Conservation (phyloP, 2,797 vertebrate genomes). For the Bradypodion pumilum region DNA sequence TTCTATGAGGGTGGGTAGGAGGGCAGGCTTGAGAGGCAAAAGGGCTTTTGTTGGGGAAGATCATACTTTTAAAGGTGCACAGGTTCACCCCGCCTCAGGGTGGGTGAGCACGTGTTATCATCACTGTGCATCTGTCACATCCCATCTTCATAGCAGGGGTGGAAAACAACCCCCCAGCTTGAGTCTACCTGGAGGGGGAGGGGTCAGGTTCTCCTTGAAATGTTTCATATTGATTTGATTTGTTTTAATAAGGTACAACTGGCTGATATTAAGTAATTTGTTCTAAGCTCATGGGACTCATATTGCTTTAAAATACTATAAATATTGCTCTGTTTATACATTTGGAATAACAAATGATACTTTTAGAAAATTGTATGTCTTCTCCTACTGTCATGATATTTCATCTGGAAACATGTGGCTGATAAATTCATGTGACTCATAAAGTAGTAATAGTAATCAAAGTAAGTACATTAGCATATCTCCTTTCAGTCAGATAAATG, state of each 20-base stretch:
- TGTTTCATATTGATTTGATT: background rate
- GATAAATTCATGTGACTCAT: conserved; percentile 29
- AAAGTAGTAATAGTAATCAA: conserved; percentile 38
- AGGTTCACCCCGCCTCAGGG: too few relatives aligned
- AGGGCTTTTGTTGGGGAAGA: too few relatives aligned
- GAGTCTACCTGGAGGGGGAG: too few relatives aligned
- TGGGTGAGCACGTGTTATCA: too few relatives aligned
- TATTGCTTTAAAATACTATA: background rate
- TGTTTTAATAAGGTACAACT: background rate
- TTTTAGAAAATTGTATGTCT: conserved; percentile 43
- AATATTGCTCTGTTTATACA: background rate
- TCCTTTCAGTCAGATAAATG: background rate
- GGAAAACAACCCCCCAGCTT: too few relatives aligned
- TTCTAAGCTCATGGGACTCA: background rate
- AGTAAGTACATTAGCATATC: conserved; percentile 29
- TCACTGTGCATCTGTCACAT: too few relatives aligned
- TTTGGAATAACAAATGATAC: conserved; percentile 42
- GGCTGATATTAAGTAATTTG: background rate
- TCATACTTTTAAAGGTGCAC: too few relatives aligned
- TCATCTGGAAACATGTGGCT: conserved; percentile 34
- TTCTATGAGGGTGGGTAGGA: too few relatives aligned
- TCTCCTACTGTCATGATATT: conserved; percentile 32
- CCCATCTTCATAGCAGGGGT: too few relatives aligned
- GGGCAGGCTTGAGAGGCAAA: too few relatives aligned
- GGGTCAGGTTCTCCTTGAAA: too few relatives aligned